phyloP scores from a whole-genome alignment of 2,113 vertebrate species.

The Brachirus orientalis region DNA sequence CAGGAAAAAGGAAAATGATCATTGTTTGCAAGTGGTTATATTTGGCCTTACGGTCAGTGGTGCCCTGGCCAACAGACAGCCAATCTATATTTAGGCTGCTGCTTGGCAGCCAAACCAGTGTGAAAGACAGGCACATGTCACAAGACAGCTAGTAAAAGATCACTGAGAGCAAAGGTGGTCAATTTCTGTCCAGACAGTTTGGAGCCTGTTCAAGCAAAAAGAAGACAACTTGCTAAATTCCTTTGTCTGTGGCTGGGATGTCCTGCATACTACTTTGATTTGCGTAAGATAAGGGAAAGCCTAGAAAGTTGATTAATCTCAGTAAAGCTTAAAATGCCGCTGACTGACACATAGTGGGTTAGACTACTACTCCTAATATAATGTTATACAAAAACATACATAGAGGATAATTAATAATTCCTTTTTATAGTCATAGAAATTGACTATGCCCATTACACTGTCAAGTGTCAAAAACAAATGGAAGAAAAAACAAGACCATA shows the following conservation, averaged over 20 bases:
- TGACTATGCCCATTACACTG: background rate
- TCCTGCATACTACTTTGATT: background rate
- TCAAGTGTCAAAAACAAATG: constrained; percentile 3
- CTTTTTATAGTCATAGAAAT: background rate
- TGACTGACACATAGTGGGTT: background rate
- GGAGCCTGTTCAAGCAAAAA: constrained; percentile 60
- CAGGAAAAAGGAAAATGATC: constrained; percentile 18
- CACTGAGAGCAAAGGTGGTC: constrained; percentile 65
- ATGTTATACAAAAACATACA: background rate
- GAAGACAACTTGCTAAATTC: constrained; percentile 55
- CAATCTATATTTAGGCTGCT: constrained; percentile 69
- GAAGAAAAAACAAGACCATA: background rate
- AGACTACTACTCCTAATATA: background rate
- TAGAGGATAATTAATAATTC: background rate
- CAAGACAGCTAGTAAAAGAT: constrained; percentile 49
- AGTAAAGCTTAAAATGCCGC: background rate
- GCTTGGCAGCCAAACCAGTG: constrained; percentile 58
- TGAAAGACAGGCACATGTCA: constrained; percentile 58
- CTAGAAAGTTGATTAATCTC: background rate
- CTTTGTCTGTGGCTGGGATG: constrained; percentile 22
- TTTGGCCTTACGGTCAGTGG: constrained; percentile 56
- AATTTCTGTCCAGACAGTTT: constrained; percentile 62
- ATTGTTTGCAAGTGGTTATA: constrained; percentile 44
- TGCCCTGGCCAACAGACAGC: constrained; percentile 46
- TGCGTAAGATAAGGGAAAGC: background rate